Evolutionary conservation across 1,140 invertebrate species (phyloP).

Genomic region (Hycleus cichorii): DNA sequence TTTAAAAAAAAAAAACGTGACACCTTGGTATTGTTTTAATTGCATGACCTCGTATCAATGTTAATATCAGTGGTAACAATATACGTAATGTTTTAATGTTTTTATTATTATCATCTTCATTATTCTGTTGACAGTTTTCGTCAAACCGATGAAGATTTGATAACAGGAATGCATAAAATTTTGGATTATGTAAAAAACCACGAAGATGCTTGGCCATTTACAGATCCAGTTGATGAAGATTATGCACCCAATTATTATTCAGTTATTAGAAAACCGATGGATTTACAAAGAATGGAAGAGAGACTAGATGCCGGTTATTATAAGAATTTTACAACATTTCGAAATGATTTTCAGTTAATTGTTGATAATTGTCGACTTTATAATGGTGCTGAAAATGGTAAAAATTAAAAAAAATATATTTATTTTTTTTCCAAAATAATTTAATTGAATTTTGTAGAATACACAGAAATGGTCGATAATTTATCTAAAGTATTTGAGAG

Average conservation of each 20-base stretch:
- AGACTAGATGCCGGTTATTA: conserved; percentile 76
- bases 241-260: conserved; percentile 83
- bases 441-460: conserved; percentile 54
- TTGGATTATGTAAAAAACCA: conserved; percentile 76
- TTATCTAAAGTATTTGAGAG: conserved; percentile 71
- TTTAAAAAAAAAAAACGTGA: too few species aligned
- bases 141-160: conserved; percentile 72
- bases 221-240: conserved; percentile 83
- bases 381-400: conserved; percentile 85
- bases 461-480: conserved; percentile 80
- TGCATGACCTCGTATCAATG: conserved; percentile 3
- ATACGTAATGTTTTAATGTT: too few species aligned
- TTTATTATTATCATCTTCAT: too few species aligned
- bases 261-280: conserved; percentile 73
- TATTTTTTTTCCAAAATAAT: not conserved
- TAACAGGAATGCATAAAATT: conserved; percentile 84
- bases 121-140: conserved; percentile 52
- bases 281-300: conserved; percentile 80
- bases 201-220: conserved; percentile 86
- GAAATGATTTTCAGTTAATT: conserved; percentile 80
- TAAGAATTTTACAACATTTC: conserved; percentile 70
- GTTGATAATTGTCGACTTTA: conserved; percentile 86
- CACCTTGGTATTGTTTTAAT: not conserved
- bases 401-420: too few species aligned
- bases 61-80: not conserved